Conservation (phyloP, 2,888 invertebrate genomes). For the Halocaridina rubra region DNA sequence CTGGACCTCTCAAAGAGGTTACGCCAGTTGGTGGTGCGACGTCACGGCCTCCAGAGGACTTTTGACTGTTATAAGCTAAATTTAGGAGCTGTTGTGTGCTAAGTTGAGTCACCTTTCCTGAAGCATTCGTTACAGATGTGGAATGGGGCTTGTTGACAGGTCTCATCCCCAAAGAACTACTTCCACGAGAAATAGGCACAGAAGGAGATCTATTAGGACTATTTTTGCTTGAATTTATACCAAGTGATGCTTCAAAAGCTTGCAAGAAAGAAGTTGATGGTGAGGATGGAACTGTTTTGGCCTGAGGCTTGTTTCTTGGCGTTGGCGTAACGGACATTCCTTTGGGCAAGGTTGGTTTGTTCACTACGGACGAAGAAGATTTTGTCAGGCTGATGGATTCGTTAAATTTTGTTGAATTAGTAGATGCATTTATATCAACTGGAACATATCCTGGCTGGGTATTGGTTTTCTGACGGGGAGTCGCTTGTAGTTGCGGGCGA, state of each 20-base stretch:
- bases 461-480: conserved; percentile 8
- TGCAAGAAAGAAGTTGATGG: conserved; percentile 20
- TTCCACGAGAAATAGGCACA: not conserved
- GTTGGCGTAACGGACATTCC: conserved; percentile 42
- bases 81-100: conserved; percentile 44
- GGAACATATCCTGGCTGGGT: not conserved
- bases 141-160: not conserved
- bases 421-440: not conserved
- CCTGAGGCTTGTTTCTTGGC: conserved; percentile 23
- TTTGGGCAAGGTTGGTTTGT: conserved; percentile 27
- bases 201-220: not conserved
- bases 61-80: conserved; percentile 26
- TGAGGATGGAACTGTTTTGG: not conserved
- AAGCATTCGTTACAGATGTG: not conserved
- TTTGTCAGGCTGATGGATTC: not conserved
- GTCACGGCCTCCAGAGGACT: not conserved
- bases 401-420: not conserved
- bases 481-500: conserved; percentile 34
- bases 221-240: not conserved
- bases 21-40: not conserved
- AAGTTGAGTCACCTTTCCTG: conserved; percentile 14
- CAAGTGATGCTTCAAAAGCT: conserved; percentile 27
- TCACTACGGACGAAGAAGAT: not conserved
- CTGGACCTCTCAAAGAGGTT: conserved; percentile 4
- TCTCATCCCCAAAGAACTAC: not conserved